Conservation (phyloP, 2,113 vertebrate species). For the Bambusicola thoracicus region DNA sequence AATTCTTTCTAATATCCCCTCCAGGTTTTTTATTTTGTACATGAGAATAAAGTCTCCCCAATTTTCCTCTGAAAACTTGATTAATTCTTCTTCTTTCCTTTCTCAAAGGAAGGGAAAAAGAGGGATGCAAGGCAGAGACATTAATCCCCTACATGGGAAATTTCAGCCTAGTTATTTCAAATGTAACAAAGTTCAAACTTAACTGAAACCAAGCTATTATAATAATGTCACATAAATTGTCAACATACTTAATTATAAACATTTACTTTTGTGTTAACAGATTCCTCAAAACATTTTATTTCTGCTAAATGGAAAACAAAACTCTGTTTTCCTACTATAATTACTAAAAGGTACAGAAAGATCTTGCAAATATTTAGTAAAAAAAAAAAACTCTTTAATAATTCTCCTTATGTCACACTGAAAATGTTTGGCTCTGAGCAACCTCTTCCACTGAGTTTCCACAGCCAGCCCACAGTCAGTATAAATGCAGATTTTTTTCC, state of each 20-base stretch:
- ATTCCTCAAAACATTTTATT: neutral
- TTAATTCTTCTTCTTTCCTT: neutral
- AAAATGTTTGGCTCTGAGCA: neutral
- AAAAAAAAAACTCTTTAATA: neutral
- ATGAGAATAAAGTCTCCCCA: neutral
- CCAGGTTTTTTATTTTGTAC: neutral
- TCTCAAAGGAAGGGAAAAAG: neutral
- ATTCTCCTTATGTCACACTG: fast-evolving
- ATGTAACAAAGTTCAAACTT: neutral
- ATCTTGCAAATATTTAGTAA: neutral
- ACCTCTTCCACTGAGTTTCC: neutral
- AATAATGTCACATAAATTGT: neutral
- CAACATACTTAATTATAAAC: neutral
- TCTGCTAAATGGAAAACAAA: neutral
- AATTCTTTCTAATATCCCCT: neutral
- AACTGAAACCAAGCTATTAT: neutral
- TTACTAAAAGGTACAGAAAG: neutral
- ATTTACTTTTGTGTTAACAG: neutral
- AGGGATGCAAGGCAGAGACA: neutral
- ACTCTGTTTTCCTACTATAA: neutral
- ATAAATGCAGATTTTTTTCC: neutral
- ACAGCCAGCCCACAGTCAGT: neutral
- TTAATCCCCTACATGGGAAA: neutral
- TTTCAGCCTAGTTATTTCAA: neutral
- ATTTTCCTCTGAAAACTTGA: neutral